Evolutionary conservation across 1,140 invertebrate species (phyloP).

Genomic region (Diorhabda elongata): DNA sequence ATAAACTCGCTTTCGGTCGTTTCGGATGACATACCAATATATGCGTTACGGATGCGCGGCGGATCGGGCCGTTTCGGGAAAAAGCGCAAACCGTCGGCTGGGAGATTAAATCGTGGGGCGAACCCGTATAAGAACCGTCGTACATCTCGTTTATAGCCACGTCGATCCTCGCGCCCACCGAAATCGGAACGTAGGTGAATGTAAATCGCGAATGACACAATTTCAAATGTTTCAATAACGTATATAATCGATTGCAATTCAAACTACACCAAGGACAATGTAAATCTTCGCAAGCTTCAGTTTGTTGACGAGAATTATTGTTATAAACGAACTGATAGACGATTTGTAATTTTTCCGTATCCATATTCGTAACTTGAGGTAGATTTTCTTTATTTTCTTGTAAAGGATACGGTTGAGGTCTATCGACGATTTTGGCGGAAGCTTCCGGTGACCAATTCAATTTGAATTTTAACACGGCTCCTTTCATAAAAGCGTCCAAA

Average conservation of each 20-base stretch:
- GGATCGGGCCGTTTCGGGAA: slow-evolving; percentile 76
- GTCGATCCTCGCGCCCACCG: slow-evolving; percentile 84
- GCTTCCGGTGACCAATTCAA: slow-evolving; percentile 76
- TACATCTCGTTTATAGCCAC: slow-evolving; percentile 93
- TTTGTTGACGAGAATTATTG: slow-evolving; percentile 91
- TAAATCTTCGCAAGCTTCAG: slow-evolving; percentile 86
- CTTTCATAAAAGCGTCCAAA: slow-evolving; percentile 67
- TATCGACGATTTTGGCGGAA: slow-evolving; percentile 64
- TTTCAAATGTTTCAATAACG: slow-evolving; percentile 88
- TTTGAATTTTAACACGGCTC: slow-evolving; percentile 78
- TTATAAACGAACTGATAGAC: slow-evolving; percentile 96
- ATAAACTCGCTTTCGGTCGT: slow-evolving; percentile 65
- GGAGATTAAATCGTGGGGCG: slow-evolving; percentile 82
- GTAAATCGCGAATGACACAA: slow-evolving; percentile 90
- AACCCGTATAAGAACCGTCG: slow-evolving; percentile 93
- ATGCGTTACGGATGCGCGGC: slow-evolving; percentile 81
- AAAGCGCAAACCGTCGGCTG: slow-evolving; percentile 54
- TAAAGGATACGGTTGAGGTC: slow-evolving; percentile 55
- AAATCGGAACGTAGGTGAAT: slow-evolving; percentile 83
- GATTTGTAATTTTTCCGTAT: slow-evolving; percentile 61
- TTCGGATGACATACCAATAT: slow-evolving; percentile 81
- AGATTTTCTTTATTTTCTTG: slow-evolving; percentile 60
- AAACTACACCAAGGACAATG: slow-evolving; percentile 93
- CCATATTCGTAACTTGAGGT: slow-evolving; percentile 43
- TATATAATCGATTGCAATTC: slow-evolving; percentile 82